These are phyloP conservation scores for Heteromyza rotundicornis DNA, from an alignment of 2,888 invertebrate species.

Conservation along the genomic window DNA sequence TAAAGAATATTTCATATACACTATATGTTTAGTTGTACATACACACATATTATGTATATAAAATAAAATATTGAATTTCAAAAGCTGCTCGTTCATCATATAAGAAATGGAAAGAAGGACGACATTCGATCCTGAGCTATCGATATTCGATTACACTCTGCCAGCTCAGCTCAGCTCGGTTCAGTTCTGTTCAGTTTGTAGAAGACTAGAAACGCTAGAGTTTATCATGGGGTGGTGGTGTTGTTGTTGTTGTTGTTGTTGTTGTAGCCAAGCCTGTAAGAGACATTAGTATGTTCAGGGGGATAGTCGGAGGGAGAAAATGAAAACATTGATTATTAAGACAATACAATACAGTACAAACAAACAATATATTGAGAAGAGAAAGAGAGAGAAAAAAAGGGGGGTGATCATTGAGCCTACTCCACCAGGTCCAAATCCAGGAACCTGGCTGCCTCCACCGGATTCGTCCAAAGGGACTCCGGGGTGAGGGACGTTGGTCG, in stretches of 20 bases:
- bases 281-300: no score
- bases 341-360: no score
- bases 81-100: constrained; percentile 30
- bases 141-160: constrained; percentile 62
- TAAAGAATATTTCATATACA: neutral
- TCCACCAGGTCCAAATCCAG: no score
- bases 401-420: no score
- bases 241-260: constrained; percentile 26
- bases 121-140: constrained; percentile 62
- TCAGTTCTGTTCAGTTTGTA: constrained; percentile 22
- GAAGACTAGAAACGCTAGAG: constrained; percentile 53
- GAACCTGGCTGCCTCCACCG: no score
- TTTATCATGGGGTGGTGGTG: constrained; percentile 38
- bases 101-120: constrained; percentile 52
- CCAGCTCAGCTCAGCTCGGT: constrained; percentile 17
- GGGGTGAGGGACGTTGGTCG: no score
- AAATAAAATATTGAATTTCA: constrained; percentile 28
- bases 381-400: no score
- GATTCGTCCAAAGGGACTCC: no score
- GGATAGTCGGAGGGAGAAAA: no score
- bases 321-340: no score
- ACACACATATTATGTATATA: constrained; percentile 38
- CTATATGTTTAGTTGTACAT: neutral
- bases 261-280: no score
- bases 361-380: no score